A percentile compares a stretch with the other conserved stretches of the same genome.
Evolutionary conservation across 2,113 vertebrate genomes (phyloP).

Genomic region (Amazona vittata): DNA sequence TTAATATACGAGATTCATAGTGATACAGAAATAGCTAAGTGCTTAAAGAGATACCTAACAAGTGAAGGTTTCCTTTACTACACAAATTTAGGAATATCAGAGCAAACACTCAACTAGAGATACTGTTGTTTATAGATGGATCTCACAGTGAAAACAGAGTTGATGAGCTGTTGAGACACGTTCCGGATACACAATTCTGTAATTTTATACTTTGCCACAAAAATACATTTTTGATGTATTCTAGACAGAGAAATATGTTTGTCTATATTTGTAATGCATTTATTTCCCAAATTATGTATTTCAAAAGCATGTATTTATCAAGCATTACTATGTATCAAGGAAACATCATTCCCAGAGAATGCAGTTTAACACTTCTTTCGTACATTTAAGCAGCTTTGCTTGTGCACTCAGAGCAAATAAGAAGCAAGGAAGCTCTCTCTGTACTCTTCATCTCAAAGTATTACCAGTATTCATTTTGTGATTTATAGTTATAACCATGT

Average conservation of each 20-base stretch:
- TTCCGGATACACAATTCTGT: background rate
- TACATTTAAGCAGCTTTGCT: background rate
- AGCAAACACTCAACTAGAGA: background rate
- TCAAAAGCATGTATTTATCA: background rate
- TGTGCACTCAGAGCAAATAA: rapidly evolving
- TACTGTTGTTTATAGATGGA: background rate
- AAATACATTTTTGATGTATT: background rate
- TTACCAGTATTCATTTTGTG: background rate
- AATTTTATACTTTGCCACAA: background rate
- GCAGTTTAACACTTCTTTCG: background rate
- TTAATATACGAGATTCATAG: background rate
- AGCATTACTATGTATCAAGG: background rate
- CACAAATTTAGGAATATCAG: background rate
- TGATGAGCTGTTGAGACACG: background rate
- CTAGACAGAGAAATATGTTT: background rate
- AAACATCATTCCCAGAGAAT: background rate
- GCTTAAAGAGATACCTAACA: background rate
- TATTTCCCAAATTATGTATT: background rate
- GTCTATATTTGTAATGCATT: background rate
- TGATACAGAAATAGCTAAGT: background rate
- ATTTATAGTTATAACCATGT: background rate
- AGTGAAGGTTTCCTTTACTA: background rate
- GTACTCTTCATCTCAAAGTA: background rate
- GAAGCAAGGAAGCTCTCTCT: background rate
- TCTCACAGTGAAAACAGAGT: background rate